Conservation (phyloP, 2,888 invertebrate genomes). For the Drosophila colorata region DNA sequence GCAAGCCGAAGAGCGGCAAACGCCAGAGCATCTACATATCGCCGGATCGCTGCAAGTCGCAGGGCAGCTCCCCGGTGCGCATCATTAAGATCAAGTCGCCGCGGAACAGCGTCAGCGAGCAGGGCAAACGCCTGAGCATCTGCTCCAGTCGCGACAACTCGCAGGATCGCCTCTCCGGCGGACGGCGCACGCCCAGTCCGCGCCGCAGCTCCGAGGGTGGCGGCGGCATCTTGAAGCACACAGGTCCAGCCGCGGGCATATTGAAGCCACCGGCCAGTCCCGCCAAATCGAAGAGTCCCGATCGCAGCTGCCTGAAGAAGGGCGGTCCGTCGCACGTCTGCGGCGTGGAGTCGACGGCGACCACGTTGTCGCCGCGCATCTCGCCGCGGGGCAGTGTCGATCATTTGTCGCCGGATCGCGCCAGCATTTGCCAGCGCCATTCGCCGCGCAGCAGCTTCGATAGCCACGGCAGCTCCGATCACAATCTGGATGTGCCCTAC, state of each 20-base stretch:
- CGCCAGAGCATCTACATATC: constrained; percentile 88
- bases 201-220: constrained; percentile 84
- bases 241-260: constrained; percentile 78
- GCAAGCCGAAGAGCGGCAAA: constrained; percentile 73
- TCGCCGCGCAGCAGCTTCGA: constrained; percentile 85
- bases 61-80: constrained; percentile 84
- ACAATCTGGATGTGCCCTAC: constrained; percentile 81
- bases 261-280: constrained; percentile 84
- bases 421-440: constrained; percentile 80
- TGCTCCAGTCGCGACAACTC: constrained; percentile 84
- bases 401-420: constrained; percentile 84
- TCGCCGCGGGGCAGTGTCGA: constrained; percentile 84
- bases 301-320: constrained; percentile 84
- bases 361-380: constrained; percentile 82
- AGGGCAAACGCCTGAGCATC: constrained; percentile 82
- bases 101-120: constrained; percentile 87
- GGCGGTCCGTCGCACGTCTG: constrained; percentile 83
- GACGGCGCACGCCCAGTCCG: constrained; percentile 83
- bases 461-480: constrained; percentile 83
- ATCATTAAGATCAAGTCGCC: constrained; percentile 86
- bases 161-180: constrained; percentile 81
- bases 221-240: constrained; percentile 84
- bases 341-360: constrained; percentile 66
- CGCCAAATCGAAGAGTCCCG: constrained; percentile 84
- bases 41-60: constrained; percentile 84